phyloP scores from a whole-genome alignment of 2,888 invertebrate genomes.

The Papilio gigon region DNA sequence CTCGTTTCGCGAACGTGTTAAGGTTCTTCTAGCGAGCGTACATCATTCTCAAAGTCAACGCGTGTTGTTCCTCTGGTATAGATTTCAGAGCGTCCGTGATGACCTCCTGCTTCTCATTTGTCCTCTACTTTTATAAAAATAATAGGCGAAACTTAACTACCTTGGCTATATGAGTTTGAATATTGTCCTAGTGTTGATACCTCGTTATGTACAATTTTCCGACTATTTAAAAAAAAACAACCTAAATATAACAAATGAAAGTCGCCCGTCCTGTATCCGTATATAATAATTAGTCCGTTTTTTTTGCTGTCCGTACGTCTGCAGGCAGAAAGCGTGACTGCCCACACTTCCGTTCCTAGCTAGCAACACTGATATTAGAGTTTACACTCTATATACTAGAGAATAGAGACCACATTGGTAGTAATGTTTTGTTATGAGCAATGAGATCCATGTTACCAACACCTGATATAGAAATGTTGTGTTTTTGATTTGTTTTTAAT shows the following conservation, averaged over 20 bases:
- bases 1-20: too few relatives aligned
- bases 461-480: conserved; percentile 29
- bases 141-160: too few relatives aligned
- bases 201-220: conserved; percentile 26
- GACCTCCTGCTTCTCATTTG: too few relatives aligned
- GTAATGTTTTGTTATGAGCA: not conserved
- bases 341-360: conserved; percentile 53
- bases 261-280: conserved; percentile 58
- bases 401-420: conserved; percentile 37
- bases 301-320: conserved; percentile 57
- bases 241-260: conserved; percentile 55
- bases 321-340: conserved; percentile 69
- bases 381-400: conserved; percentile 20
- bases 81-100: too few relatives aligned
- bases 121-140: too few relatives aligned
- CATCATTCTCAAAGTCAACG: too few relatives aligned
- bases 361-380: conserved; percentile 30
- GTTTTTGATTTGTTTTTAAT: conserved; percentile 16
- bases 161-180: too few relatives aligned
- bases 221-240: conserved; percentile 43
- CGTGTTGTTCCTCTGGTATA: too few relatives aligned
- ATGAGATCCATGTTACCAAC: conserved; percentile 33
- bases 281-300: conserved; percentile 59
- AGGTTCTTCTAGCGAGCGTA: too few relatives aligned
- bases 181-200: too few relatives aligned